Percentiles rank a stretch among this genome's conserved stretches.
Evolutionary conservation across 1,140 invertebrate genomes (phyloP).

Genomic region (Aphelinus certus): DNA sequence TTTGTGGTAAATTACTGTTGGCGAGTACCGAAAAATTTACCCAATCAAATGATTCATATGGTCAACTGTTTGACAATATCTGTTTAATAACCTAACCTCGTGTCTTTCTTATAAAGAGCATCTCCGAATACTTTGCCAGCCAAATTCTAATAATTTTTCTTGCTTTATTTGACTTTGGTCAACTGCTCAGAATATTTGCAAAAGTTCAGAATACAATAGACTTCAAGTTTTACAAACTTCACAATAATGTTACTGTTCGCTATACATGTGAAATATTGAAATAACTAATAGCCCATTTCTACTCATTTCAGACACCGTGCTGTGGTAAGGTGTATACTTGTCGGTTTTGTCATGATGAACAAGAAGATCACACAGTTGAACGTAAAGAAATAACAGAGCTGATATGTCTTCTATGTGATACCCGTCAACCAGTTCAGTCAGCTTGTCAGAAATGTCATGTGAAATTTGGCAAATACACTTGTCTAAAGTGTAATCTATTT

Average conservation of each 20-base stretch:
- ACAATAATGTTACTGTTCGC: too few species aligned
- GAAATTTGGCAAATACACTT: slow-evolving; percentile 87
- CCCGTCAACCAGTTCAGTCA: slow-evolving; percentile 80
- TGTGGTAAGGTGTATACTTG: slow-evolving; percentile 89
- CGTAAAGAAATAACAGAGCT: slow-evolving; percentile 83
- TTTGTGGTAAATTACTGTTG: slow-evolving; percentile 74
- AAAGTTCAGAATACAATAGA: too few species aligned
- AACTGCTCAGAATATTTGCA: too few species aligned
- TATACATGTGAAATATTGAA: too few species aligned
- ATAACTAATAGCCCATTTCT: neutral
- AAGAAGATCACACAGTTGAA: slow-evolving; percentile 83
- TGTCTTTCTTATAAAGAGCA: too few species aligned
- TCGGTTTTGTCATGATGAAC: slow-evolving; percentile 88
- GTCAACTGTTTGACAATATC: too few species aligned
- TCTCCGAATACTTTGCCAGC: neutral
- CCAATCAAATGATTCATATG: too few species aligned
- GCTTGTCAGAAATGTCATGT: slow-evolving; percentile 79
- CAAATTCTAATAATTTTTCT: too few species aligned
- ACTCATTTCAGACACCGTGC: slow-evolving; percentile 78
- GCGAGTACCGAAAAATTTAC: too few species aligned
- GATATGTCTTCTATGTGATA: slow-evolving; percentile 83
- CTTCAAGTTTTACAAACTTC: too few species aligned
- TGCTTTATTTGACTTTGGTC: too few species aligned
- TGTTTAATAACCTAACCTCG: too few species aligned
- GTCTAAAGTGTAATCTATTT: slow-evolving; percentile 86